These are phyloP conservation scores for Tretioscincus oriximinensis DNA, from an alignment of 2,113 vertebrate genomes.

Conservation along the genomic window DNA sequence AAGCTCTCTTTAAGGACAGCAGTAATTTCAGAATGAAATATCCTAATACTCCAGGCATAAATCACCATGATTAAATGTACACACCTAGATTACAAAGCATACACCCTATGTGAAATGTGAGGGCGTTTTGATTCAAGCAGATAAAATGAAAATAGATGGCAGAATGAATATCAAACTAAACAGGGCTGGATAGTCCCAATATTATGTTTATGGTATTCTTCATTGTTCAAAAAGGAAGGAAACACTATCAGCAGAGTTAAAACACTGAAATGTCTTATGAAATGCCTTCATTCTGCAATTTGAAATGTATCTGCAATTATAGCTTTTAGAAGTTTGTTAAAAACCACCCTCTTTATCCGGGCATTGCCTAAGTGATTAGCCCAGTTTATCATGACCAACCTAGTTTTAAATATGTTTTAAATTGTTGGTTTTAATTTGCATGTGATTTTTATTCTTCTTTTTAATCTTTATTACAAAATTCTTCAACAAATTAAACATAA, in stretches of 20 bases:
- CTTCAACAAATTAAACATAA: background rate
- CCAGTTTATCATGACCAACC: too few relatives aligned
- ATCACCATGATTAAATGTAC: slow-evolving; percentile 28
- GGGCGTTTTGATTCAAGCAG: slow-evolving; percentile 39
- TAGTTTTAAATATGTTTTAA: too few relatives aligned
- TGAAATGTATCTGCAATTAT: too few relatives aligned
- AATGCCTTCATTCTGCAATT: too few relatives aligned
- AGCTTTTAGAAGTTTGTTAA: too few relatives aligned
- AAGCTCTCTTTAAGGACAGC: slow-evolving; percentile 38
- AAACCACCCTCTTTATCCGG: too few relatives aligned
- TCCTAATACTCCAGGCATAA: background rate
- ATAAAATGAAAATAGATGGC: slow-evolving; percentile 14
- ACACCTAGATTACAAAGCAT: slow-evolving; percentile 51
- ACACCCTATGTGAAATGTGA: slow-evolving; percentile 61
- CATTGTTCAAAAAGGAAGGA: slow-evolving; percentile 12
- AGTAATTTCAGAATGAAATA: slow-evolving; percentile 17
- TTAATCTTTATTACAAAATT: too few relatives aligned
- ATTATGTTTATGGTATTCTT: background rate
- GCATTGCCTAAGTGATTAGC: too few relatives aligned
- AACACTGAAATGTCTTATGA: too few relatives aligned
- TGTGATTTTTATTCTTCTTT: too few relatives aligned
- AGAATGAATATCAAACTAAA: slow-evolving; percentile 1
- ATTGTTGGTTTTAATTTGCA: too few relatives aligned
- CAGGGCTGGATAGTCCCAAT: slow-evolving; percentile 37
- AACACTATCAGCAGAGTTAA: too few relatives aligned